These are phyloP conservation scores for Rhabditoides inermis DNA, from an alignment of 2,888 invertebrate species.

Conservation along the genomic window DNA sequence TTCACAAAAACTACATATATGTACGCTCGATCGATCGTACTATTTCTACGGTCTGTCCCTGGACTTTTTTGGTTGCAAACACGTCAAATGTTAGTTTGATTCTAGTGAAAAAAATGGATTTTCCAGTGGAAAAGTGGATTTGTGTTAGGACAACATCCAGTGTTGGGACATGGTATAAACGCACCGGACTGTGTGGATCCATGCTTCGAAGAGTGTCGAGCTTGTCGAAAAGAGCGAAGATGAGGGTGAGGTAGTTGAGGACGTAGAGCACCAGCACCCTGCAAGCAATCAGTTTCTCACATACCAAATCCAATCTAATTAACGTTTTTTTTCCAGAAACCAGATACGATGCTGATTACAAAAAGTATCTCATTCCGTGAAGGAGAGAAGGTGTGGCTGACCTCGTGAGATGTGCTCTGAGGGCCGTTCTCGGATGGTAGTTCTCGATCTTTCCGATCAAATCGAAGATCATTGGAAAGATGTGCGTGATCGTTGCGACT, in stretches of 20 bases:
- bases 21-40: too few relatives aligned
- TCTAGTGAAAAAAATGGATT: too few relatives aligned
- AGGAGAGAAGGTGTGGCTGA: constrained; percentile 52
- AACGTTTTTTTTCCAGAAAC: neutral
- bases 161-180: too few relatives aligned
- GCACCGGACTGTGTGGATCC: neutral
- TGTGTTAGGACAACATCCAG: too few relatives aligned
- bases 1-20: too few relatives aligned
- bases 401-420: constrained; percentile 82
- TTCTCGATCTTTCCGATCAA: constrained; percentile 69
- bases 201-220: constrained; percentile 57
- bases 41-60: too few relatives aligned
- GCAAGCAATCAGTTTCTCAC: constrained; percentile 52
- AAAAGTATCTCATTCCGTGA: neutral
- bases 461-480: constrained; percentile 85
- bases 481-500: constrained; percentile 75
- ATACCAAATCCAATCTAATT: neutral
- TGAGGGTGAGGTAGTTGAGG: constrained; percentile 80
- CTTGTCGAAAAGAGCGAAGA: constrained; percentile 83
- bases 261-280: constrained; percentile 90
- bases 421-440: constrained; percentile 84
- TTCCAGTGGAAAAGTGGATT: too few relatives aligned
- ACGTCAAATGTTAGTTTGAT: too few relatives aligned
- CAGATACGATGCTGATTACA: neutral
- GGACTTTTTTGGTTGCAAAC: too few relatives aligned